Percentiles rank a stretch among this genome's conserved stretches.
phyloP scores from a whole-genome alignment of 2,113 vertebrate species.

The Jacana jacana region DNA sequence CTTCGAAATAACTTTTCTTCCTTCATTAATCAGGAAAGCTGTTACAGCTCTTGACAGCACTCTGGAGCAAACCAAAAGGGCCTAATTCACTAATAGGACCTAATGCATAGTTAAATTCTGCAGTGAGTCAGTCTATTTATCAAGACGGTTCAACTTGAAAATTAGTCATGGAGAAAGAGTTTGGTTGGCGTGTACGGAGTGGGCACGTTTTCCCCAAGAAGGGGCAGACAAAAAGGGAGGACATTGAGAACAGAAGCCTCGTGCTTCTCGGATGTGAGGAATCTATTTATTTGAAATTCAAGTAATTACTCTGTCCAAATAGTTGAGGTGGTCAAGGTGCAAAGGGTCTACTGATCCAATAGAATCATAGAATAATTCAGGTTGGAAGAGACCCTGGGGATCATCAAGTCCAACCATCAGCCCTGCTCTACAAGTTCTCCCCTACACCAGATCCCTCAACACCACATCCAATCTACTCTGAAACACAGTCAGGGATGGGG shows the following conservation, averaged over 20 bases:
- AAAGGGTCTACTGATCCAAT: not conserved
- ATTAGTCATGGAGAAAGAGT: slow-evolving; percentile 64
- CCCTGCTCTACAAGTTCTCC: too few relatives aligned
- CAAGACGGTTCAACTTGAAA: slow-evolving; percentile 65
- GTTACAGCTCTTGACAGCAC: slow-evolving; percentile 29
- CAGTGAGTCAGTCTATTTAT: slow-evolving; percentile 72
- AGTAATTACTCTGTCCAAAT: not conserved
- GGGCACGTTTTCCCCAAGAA: slow-evolving; percentile 46
- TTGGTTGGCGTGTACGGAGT: slow-evolving; percentile 12
- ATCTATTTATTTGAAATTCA: not conserved
- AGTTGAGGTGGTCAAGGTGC: not conserved
- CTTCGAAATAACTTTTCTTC: slow-evolving; percentile 41
- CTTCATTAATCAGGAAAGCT: slow-evolving; percentile 33
- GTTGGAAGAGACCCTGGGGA: too few relatives aligned
- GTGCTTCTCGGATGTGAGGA: not conserved
- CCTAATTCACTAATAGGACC: slow-evolving; percentile 55
- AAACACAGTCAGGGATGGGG: too few relatives aligned
- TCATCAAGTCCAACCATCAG: too few relatives aligned
- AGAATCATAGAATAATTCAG: too few relatives aligned
- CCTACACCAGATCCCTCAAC: too few relatives aligned
- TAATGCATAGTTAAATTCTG: slow-evolving; percentile 64
- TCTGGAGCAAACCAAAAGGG: slow-evolving; percentile 62
- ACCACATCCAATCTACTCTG: too few relatives aligned
- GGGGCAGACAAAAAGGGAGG: not conserved
- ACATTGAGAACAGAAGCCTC: slow-evolving; percentile 19